A percentile compares a stretch with the other conserved stretches of the same genome.
Conservation (phyloP, 2,113 vertebrate genomes). For the Corvus moneduloides region DNA sequence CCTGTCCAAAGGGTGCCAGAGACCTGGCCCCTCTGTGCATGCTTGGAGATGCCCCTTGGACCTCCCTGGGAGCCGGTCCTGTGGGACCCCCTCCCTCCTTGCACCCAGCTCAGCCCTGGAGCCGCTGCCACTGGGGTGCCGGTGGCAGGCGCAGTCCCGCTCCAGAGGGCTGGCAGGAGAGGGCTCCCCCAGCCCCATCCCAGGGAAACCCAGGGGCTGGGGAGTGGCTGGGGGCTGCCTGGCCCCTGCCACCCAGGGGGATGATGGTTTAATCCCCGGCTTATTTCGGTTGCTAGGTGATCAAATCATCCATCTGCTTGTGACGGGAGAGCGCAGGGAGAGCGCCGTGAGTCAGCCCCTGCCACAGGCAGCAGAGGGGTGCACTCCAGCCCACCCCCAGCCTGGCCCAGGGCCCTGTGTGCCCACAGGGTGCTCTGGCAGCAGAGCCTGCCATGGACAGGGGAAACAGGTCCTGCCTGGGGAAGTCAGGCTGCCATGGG, state of each 20-base stretch:
- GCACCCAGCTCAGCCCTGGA: background rate
- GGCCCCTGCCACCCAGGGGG: background rate
- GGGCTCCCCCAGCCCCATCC: background rate
- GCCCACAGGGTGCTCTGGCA: background rate
- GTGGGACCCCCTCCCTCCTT: background rate
- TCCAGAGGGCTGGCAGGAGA: background rate
- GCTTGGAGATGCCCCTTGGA: background rate
- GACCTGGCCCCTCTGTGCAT: background rate
- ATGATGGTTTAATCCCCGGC: background rate
- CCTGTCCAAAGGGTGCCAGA: background rate
- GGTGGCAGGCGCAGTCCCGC: rapidly evolving
- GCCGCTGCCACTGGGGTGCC: background rate
- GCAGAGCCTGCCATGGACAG: background rate
- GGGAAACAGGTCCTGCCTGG: background rate
- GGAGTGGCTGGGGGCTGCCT: background rate
- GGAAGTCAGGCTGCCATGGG: background rate
- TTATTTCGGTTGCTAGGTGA: constrained; percentile 64
- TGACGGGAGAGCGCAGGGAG: background rate
- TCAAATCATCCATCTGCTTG: constrained; percentile 64
- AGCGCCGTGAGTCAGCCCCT: constrained; percentile 43
- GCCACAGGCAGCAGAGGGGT: background rate
- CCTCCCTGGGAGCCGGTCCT: background rate
- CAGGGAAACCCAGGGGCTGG: background rate
- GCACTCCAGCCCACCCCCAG: background rate
- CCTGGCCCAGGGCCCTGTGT: rapidly evolving